Conservation (phyloP, 2,113 vertebrate genomes). For the Anarrhichthys ocellatus region DNA sequence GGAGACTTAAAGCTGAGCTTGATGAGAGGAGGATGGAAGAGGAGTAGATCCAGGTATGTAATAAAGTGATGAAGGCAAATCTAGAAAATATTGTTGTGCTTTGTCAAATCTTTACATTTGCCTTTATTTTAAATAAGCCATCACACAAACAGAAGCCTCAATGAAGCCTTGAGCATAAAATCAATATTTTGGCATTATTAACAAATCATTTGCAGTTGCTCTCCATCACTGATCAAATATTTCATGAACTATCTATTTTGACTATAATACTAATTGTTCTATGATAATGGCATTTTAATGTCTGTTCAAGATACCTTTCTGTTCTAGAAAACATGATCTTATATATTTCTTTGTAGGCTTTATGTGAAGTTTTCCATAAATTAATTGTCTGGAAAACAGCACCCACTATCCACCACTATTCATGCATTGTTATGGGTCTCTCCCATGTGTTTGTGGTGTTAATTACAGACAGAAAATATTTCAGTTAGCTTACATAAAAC, state of each 20-base stretch:
- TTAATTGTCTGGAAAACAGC: neutral
- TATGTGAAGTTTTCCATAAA: neutral
- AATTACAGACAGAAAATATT: no score
- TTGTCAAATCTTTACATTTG: neutral
- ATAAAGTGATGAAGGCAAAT: neutral
- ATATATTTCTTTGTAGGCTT: neutral
- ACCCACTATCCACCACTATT: no score
- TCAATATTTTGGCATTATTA: neutral
- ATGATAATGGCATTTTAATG: neutral
- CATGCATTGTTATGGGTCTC: no score
- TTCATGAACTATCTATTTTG: neutral
- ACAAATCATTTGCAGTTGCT: neutral
- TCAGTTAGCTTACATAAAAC: no score
- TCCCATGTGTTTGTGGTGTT: neutral
- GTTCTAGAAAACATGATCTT: neutral
- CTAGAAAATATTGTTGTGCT: neutral
- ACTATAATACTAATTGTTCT: neutral
- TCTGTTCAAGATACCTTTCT: neutral
- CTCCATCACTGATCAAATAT: neutral
- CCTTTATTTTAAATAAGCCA: neutral
- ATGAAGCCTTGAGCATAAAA: neutral
- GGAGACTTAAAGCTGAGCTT: conserved; percentile 70
- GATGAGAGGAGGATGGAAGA: conserved; percentile 70
- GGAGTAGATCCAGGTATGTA: conserved; percentile 65
- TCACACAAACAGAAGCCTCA: neutral